These are phyloP conservation scores for Holacanthus passer DNA, from an alignment of 2,113 vertebrate genomes.

Conservation along the genomic window DNA sequence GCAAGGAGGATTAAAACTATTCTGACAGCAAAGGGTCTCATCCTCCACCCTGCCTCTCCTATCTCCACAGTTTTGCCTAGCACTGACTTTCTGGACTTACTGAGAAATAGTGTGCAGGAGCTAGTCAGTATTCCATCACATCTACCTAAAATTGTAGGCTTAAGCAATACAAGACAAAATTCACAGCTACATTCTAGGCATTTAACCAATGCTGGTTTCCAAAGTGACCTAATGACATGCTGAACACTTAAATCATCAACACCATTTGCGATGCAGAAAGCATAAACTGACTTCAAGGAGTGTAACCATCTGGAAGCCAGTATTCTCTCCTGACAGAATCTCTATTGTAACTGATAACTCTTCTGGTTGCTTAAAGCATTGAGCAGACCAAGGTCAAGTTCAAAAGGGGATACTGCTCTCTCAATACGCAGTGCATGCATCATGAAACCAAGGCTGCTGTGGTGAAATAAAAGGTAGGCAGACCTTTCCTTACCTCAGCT, in stretches of 20 bases:
- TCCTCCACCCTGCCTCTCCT: not conserved
- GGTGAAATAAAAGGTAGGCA: not conserved
- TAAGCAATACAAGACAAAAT: not conserved
- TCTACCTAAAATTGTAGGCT: not conserved
- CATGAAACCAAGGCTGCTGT: not conserved
- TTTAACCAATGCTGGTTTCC: slow-evolving; percentile 6
- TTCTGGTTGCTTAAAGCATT: slow-evolving; percentile 20
- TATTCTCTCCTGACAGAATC: slow-evolving; percentile 29
- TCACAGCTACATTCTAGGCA: not conserved
- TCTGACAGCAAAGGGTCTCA: slow-evolving; percentile 15
- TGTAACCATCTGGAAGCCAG: slow-evolving; percentile 50
- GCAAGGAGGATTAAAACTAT: slow-evolving; percentile 20
- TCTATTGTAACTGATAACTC: slow-evolving; percentile 8
- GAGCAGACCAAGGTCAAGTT: slow-evolving; percentile 14
- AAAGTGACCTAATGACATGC: slow-evolving; percentile 11
- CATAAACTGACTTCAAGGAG: slow-evolving; percentile 47
- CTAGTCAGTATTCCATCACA: not conserved
- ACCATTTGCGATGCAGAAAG: slow-evolving; percentile 10
- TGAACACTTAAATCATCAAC: slow-evolving; percentile 1
- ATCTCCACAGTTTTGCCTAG: slow-evolving; percentile 11
- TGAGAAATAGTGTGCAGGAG: not conserved
- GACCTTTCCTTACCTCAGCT: not conserved
- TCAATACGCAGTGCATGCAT: not conserved
- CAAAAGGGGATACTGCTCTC: not conserved
- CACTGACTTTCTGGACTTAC: slow-evolving; percentile 21